Percentiles rank a stretch among this genome's conserved stretches.
These are phyloP conservation scores for Drosophila funebris DNA, from an alignment of 1,140 invertebrate genomes.

Conservation along the genomic window DNA sequence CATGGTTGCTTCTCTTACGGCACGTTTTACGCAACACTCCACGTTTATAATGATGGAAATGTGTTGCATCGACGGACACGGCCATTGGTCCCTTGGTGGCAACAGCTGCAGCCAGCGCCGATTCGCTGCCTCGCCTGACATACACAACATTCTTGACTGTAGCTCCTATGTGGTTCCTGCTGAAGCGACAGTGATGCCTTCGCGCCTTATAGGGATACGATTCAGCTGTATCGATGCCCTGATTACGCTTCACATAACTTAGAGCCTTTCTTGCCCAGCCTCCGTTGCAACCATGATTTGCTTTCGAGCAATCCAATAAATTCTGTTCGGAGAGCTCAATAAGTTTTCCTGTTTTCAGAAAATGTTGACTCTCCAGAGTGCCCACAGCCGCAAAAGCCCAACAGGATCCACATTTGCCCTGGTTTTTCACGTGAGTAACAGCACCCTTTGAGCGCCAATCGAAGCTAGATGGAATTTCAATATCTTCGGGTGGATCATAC, in stretches of 20 bases:
- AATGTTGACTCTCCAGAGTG: slow-evolving; percentile 90
- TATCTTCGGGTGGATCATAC: slow-evolving; percentile 89
- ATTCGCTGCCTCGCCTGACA: slow-evolving; percentile 86
- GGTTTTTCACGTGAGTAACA: slow-evolving; percentile 13
- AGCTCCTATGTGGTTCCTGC: background rate
- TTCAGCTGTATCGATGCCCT: slow-evolving; percentile 88
- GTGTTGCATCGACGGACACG: slow-evolving; percentile 89
- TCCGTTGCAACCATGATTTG: slow-evolving; percentile 93
- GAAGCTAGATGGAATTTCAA: slow-evolving; percentile 87
- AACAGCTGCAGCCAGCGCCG: slow-evolving; percentile 87
- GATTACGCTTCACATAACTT: slow-evolving; percentile 90
- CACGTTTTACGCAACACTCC: slow-evolving; percentile 85
- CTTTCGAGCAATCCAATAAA: slow-evolving; percentile 92
- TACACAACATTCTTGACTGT: slow-evolving; percentile 83
- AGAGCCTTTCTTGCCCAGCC: slow-evolving; percentile 89
- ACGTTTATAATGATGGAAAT: slow-evolving; percentile 89
- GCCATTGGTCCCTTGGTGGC: slow-evolving; percentile 90
- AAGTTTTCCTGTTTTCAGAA: slow-evolving; percentile 86
- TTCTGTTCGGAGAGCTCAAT: slow-evolving; percentile 95
- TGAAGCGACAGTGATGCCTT: slow-evolving; percentile 58
- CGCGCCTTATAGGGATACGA: slow-evolving; percentile 89
- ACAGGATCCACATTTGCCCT: slow-evolving; percentile 85
- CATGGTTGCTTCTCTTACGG: slow-evolving; percentile 85
- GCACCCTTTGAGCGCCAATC: slow-evolving; percentile 92
- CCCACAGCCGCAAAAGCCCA: slow-evolving; percentile 86